Conservation (phyloP, 2,113 vertebrate genomes). For the Centrocercus urophasianus region DNA sequence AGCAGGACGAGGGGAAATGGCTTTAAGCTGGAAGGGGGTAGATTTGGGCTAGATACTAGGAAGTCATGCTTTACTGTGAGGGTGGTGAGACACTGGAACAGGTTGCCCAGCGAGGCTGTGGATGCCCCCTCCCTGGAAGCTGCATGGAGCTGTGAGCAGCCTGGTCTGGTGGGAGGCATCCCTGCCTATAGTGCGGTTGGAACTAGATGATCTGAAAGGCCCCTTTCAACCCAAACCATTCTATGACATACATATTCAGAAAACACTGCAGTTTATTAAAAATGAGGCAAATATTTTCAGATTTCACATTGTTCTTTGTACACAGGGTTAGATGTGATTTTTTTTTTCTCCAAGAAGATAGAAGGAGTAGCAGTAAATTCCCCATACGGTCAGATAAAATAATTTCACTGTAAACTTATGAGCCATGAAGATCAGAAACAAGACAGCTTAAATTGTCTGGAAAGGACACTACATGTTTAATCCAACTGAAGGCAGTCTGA, state of each 20-base stretch:
- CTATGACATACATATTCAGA: not conserved
- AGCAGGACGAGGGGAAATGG: no score
- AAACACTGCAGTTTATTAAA: not conserved
- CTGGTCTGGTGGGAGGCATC: no score
- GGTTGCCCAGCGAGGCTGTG: no score
- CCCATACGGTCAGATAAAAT: conserved; percentile 20
- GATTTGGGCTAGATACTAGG: no score
- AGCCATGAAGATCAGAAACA: conserved; percentile 21
- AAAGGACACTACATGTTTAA: not conserved
- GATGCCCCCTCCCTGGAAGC: no score
- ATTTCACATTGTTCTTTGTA: not conserved
- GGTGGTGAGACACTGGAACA: no score
- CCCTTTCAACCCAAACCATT: no score
- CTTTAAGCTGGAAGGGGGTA: no score
- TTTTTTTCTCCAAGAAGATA: conserved; percentile 1
- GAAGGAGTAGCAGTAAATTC: conserved; percentile 55
- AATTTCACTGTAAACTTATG: conserved; percentile 31
- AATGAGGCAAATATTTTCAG: conserved; percentile 14
- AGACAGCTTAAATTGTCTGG: not conserved
- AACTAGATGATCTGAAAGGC: no score
- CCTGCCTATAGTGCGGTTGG: no score
- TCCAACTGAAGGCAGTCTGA: conserved; percentile 10
- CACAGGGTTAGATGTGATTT: not conserved
- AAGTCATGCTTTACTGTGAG: no score
- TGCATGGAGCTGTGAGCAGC: no score